Evolutionary conservation across 2,113 vertebrate species (phyloP).

Genomic region (Corythornis madagascariensis): DNA sequence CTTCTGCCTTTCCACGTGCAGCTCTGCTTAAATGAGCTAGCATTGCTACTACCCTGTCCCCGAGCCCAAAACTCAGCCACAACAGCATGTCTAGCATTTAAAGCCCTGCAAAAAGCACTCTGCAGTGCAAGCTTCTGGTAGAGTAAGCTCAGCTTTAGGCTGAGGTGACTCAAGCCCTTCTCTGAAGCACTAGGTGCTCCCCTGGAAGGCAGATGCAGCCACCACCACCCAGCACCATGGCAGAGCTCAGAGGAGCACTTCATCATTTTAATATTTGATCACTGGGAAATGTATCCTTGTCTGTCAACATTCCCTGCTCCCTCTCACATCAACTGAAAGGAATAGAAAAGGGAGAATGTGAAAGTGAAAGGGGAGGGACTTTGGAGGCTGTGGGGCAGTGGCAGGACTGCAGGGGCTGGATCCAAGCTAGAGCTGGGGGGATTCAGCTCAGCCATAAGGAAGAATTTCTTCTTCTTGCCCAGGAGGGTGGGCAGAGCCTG

Average conservation of each 20-base stretch:
- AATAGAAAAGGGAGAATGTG: not conserved
- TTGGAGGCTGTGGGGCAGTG: too few species aligned
- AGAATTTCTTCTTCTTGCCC: too few species aligned
- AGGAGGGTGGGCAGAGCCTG: too few species aligned
- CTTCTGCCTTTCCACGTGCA: not conserved
- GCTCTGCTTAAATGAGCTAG: not conserved
- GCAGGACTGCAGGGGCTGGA: too few species aligned
- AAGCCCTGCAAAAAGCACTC: not conserved
- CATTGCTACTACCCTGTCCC: not conserved
- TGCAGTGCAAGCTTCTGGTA: not conserved
- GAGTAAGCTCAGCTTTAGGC: not conserved
- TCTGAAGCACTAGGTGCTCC: not conserved
- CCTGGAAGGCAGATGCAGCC: not conserved
- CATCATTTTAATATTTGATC: conserved; percentile 43
- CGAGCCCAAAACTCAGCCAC: not conserved
- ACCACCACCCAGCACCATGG: not conserved
- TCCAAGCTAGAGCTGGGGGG: too few species aligned
- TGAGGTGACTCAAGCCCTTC: not conserved
- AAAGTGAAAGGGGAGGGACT: too few species aligned
- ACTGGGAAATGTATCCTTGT: not conserved
- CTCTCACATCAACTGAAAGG: not conserved
- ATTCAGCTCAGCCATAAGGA: too few species aligned
- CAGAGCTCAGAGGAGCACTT: conserved; percentile 7
- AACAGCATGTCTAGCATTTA: not conserved
- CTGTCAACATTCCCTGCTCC: conserved; percentile 14